phyloP scores from a whole-genome alignment of 2,888 invertebrate species.

The Drosophila diplacantha region DNA sequence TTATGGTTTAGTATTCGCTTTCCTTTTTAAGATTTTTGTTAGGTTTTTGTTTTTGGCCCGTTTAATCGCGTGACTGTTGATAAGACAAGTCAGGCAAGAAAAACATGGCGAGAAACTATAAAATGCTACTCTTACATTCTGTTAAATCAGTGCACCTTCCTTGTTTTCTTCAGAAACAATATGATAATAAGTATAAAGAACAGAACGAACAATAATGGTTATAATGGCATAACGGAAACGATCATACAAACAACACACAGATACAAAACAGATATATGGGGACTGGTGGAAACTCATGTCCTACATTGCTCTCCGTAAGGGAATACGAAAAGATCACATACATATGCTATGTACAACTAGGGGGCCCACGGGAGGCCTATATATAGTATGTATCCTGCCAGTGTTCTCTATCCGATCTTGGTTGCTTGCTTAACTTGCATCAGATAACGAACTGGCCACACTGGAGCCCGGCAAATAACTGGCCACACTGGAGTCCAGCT shows the following conservation, averaged over 20 bases:
- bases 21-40: constrained; percentile 44
- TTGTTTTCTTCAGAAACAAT: constrained; percentile 50
- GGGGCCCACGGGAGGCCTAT: neutral
- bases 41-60: constrained; percentile 64
- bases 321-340: constrained; percentile 15
- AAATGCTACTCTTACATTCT: constrained; percentile 77
- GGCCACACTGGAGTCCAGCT: constrained; percentile 1
- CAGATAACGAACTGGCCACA: neutral
- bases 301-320: constrained; percentile 22
- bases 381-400: constrained; percentile 2
- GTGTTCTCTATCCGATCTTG: constrained; percentile 2
- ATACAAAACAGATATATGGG: constrained; percentile 23
- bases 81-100: constrained; percentile 73
- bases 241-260: constrained; percentile 28
- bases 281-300: constrained; percentile 17
- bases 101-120: constrained; percentile 76
- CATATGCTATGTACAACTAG: constrained; percentile 13
- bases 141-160: constrained; percentile 75
- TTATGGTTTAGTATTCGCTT: constrained; percentile 16
- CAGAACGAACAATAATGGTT: constrained; percentile 26
- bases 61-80: constrained; percentile 73
- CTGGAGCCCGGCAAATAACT: neutral
- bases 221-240: constrained; percentile 25
- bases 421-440: neutral
- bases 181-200: constrained; percentile 40